A percentile compares a stretch with the other conserved stretches of the same genome.
Evolutionary conservation across 2,113 vertebrate species (phyloP).

Genomic region (Proterorhinus semilunaris): DNA sequence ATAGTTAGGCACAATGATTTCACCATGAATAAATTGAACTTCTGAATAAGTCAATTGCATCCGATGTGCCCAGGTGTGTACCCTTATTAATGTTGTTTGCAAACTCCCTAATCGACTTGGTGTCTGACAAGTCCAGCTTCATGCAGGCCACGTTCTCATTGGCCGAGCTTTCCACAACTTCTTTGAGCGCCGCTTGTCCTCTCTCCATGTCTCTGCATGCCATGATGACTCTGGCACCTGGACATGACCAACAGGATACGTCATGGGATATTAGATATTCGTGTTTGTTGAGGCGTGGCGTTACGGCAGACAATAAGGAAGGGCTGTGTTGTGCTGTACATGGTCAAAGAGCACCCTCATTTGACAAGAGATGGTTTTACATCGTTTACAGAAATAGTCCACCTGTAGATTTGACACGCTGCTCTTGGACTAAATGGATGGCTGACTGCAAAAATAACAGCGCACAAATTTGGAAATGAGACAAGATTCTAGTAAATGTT

Average conservation of each 20-base stretch:
- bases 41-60: too few relatives aligned
- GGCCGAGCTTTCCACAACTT: conserved; percentile 66
- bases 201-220: conserved; percentile 74
- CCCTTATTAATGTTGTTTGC: conserved; percentile 74
- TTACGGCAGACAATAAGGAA: background rate
- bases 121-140: conserved; percentile 76
- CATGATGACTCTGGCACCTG: conserved; percentile 77
- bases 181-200: conserved; percentile 60
- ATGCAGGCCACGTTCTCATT: conserved; percentile 62
- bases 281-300: background rate
- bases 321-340: background rate
- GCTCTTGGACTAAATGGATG: too few relatives aligned
- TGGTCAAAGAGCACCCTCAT: conserved; percentile 19
- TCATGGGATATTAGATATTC: too few relatives aligned
- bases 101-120: conserved; percentile 76
- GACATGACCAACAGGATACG: background rate
- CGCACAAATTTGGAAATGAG: too few relatives aligned
- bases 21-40: too few relatives aligned
- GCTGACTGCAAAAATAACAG: too few relatives aligned
- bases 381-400: background rate
- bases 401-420: background rate
- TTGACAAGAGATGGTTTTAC: conserved; percentile 1
- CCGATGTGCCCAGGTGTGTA: conserved; percentile 13
- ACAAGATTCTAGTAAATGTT: background rate
- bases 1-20: too few relatives aligned